Evolutionary conservation across 1,140 invertebrate genomes (phyloP), one percentile per base, ranked within the genome.

Genomic region (Drosophila teissieri): DNA sequence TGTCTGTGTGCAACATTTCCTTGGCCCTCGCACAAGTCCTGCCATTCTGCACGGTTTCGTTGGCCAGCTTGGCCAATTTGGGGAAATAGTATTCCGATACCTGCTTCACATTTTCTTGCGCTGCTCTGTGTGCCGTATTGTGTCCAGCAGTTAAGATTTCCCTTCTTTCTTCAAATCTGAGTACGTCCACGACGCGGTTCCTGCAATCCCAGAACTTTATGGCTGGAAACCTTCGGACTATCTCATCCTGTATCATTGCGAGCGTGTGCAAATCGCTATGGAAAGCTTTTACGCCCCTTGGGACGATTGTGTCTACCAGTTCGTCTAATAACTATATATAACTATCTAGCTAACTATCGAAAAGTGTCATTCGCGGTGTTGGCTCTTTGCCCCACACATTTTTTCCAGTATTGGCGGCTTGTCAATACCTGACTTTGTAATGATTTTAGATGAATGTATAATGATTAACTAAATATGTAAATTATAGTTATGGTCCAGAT

Each of bases 81-180:
- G 63, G 63, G 12, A 58, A 58, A 19, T 58, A 68, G 37, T 61
- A 61, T 14, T 61, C 56, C 12, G 24, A 24, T 24, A 24, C 24
- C 24, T 24, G 24, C 24, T 24, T 4, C 19, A 69, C 39, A 36
- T 61, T 24, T 24, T 24, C 24, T 4, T 24, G 24, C 24, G 24
- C 24, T 24, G 24, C 24, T 4, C 24, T 4, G 24, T 24, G 24
- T 4, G 24, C 24, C 24, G 0, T 24, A 24, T 46, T 24, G 14
- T 48, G 45, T 24, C 27, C 45, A 6, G 24, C n/a, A 8, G 57
- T 60, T 11, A 51, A 36, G 17, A 49, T 11, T 27, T 60, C 11
- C 0, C n/a, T 14, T 39, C 31, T 14, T 2, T 31, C 57, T 12
- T 44, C n/a, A 7, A 60, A n/a, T 24, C 31, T 34, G 14, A 46